Base-by-base conservation (phyloP, 37 sponge, comb jelly and placozoan genomes). In the Hormiphora californensis region DNA sequence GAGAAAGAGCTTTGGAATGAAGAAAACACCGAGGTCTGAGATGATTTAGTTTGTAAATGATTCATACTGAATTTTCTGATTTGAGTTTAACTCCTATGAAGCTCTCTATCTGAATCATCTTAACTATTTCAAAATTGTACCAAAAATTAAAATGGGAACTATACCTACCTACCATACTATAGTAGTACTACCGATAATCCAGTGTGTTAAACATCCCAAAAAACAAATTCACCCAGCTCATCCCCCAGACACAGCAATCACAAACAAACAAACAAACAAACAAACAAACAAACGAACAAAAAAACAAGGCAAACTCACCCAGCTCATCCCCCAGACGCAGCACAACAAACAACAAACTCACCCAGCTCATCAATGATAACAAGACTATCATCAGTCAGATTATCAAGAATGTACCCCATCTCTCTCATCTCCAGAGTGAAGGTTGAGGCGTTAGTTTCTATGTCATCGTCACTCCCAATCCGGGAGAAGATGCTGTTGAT, bases 361-460 rank as follows among this genome's bases (percentile, higher is more conserved):
- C 97, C 99, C 32, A 98, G 69, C 85, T 98, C 99, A 88, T 98
- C 99, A 0, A 98, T 88, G 21, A 98, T 92, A 0, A 98, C 78
- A 23, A 98, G 89, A 25, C 90, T 91, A 25, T 33, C 43, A 4
- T 73, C 81, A 40, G 81, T 43, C 19, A 73, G 5, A 40, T 73
- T 73, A 41, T 73, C 81, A 1, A 73, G 41, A 51, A 96, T 94
- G 86, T 92, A 94, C 86, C 92, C 89, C 27, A 91, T 78, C 88
- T 96, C 97, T 53, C 91, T 90, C 94, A 96, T 94, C 94, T 98
- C 99, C 8, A 94, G 87, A 85, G 92, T 94, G 87, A 98, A 98
- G 55, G 99, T 93, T 0, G 99, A 98, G 4, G 95, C 90, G 86
- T 98, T 98, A 8, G 93, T 94, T 63, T 95, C 95, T 31, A 98